Conservation (phyloP, 1,140 invertebrate species). For the Augochlora pura region DNA sequence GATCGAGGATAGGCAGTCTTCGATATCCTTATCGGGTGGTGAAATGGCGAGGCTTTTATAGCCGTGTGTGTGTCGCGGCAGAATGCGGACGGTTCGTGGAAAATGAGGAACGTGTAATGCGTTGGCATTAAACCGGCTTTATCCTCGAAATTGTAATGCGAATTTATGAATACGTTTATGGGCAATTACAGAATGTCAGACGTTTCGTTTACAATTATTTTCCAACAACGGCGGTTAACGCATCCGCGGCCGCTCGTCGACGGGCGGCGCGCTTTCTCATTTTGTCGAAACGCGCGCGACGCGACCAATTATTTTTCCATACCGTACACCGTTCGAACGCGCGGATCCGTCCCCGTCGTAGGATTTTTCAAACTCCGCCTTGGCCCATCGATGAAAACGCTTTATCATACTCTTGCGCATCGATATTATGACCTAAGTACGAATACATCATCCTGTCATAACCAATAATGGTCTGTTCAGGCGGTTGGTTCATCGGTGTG, state of each 20-base stretch:
- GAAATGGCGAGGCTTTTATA: neutral
- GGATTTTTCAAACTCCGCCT: neutral
- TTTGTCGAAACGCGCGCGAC: no score
- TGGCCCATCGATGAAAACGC: neutral
- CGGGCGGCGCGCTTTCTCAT: no score
- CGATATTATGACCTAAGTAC: neutral
- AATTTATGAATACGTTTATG: neutral
- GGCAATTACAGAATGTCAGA: no score
- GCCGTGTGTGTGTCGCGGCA: neutral
- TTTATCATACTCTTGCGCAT: neutral
- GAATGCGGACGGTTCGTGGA: neutral
- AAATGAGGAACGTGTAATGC: neutral
- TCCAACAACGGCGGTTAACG: no score
- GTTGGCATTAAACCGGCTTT: neutral
- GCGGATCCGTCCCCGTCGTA: neutral
- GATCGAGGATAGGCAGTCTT: no score
- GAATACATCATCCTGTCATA: neutral
- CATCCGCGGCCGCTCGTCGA: no score
- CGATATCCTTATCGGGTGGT: neutral
- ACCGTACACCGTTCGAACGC: no score
- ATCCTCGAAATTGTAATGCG: neutral
- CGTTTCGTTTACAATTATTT: no score
- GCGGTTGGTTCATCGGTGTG: neutral
- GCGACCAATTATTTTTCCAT: no score
- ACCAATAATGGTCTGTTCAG: neutral